Evolutionary conservation across 1,140 invertebrate genomes (phyloP).

Genomic region (Holotrichia oblita): DNA sequence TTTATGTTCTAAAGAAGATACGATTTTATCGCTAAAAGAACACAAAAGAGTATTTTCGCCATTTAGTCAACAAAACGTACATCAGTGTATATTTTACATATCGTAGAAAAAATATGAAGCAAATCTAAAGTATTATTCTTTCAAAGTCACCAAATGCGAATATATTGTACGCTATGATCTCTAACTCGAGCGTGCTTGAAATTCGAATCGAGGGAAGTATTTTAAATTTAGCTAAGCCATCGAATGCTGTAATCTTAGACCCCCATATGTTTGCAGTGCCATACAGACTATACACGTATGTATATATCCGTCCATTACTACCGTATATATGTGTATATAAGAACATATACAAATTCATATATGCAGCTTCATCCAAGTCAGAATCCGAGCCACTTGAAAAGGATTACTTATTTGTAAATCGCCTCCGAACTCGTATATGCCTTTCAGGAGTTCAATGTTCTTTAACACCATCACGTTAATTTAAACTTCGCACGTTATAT

Average conservation of each 20-base stretch:
- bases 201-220: background rate
- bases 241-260: constrained; percentile 12
- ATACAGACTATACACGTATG: background rate
- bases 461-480: background rate
- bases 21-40: no score
- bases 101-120: background rate
- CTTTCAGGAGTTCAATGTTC: constrained; percentile 20
- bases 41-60: no score
- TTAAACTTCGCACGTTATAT: background rate
- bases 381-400: background rate
- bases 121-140: background rate
- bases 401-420: constrained; percentile 13
- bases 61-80: no score
- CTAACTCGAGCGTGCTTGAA: background rate
- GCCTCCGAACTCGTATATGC: background rate
- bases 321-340: background rate
- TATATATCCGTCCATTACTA: background rate
- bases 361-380: background rate
- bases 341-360: background rate
- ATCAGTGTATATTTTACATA: no score
- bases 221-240: constrained; percentile 13
- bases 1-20: no score
- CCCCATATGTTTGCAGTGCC: constrained; percentile 4
- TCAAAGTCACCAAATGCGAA: constrained; percentile 10
- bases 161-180: constrained; percentile 15